Conservation (phyloP, 1,140 invertebrate species). For the Dryas iulia region DNA sequence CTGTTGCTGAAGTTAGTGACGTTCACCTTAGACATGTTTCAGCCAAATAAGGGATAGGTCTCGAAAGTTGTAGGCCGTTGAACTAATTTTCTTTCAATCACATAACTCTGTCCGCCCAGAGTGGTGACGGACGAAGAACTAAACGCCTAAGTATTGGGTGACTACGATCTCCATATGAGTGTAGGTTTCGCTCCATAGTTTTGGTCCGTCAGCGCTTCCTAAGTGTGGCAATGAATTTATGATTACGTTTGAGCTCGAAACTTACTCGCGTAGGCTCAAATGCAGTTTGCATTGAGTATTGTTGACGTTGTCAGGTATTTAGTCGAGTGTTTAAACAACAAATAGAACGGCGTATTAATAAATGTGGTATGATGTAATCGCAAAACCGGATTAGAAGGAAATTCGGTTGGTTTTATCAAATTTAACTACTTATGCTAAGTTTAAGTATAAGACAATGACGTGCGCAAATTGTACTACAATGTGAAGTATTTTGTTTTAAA, state of each 20-base stretch:
- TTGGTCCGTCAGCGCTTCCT: conserved; percentile 68
- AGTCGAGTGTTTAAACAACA: conserved; percentile 39
- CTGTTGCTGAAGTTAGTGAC: conserved; percentile 67
- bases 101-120: conserved; percentile 53
- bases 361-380: conserved; percentile 36
- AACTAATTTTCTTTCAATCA: conserved; percentile 46
- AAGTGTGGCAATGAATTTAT: conserved; percentile 75
- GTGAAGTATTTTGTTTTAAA: no score
- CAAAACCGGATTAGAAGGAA: conserved; percentile 20
- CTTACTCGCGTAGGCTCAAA: conserved; percentile 49
- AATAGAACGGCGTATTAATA: conserved; percentile 26
- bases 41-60: conserved; percentile 38
- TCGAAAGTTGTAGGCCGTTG: conserved; percentile 51
- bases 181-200: conserved; percentile 77
- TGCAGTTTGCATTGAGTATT: conserved; percentile 73
- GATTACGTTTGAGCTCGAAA: conserved; percentile 48
- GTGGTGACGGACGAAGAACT: conserved; percentile 56
- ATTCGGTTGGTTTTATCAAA: no score
- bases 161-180: conserved; percentile 53
- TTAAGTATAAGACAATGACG: no score
- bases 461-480: no score
- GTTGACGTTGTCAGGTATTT: conserved; percentile 45
- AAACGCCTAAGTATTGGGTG: conserved; percentile 53
- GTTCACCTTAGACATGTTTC: conserved; percentile 62
- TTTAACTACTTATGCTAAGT: no score